phyloP scores from a whole-genome alignment of 2,888 invertebrate genomes.

The Empis stercorea region DNA sequence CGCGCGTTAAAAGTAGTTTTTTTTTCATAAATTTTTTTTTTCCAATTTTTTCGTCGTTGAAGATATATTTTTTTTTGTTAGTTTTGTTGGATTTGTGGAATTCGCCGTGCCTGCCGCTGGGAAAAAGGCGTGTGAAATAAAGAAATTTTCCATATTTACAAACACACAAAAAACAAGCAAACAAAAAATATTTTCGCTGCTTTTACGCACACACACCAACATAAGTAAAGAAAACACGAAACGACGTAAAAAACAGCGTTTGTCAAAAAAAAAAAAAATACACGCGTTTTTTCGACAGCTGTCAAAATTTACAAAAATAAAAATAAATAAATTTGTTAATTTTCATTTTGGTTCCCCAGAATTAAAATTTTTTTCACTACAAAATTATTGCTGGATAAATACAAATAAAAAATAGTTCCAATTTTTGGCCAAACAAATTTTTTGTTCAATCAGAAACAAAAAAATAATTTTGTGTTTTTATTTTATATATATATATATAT shows the following conservation, averaged over 20 bases:
- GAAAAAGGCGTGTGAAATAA: constrained; percentile 6
- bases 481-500: too few relatives aligned
- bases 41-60: too few relatives aligned
- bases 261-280: constrained; percentile 36
- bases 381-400: too few relatives aligned
- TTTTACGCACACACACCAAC: too few relatives aligned
- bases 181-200: not conserved
- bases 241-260: not conserved
- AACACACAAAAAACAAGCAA: constrained; percentile 2
- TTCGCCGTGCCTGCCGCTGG: constrained; percentile 6
- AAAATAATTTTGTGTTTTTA: too few relatives aligned
- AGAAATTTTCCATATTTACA: not conserved
- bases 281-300: constrained; percentile 4
- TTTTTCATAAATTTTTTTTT: not conserved
- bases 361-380: too few relatives aligned
- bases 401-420: too few relatives aligned
- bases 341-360: not conserved
- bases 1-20: constrained; percentile 5
- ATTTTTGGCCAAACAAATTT: too few relatives aligned
- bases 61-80: not conserved
- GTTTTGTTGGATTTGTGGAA: not conserved
- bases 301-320: constrained; percentile 37
- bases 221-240: too few relatives aligned
- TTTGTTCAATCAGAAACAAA: too few relatives aligned
- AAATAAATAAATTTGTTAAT: constrained; percentile 13